phyloP scores from a whole-genome alignment of 2,888 invertebrate genomes.

The Polyommatus iphigenia region DNA sequence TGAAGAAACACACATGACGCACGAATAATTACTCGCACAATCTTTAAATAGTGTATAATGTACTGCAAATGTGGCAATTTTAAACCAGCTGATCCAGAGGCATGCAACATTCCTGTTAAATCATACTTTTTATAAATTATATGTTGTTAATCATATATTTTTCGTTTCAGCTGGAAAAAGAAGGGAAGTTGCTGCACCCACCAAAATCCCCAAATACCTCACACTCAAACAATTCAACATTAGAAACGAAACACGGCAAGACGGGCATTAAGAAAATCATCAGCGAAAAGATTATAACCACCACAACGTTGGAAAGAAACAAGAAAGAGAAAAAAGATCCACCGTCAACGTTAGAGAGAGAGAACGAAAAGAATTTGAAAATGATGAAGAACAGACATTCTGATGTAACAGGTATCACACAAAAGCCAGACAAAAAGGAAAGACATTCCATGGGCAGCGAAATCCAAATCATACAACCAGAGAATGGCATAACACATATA shows the following conservation, averaged over 20 bases:
- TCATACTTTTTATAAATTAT: not conserved
- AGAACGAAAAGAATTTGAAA: slow-evolving; percentile 73
- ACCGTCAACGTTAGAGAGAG: slow-evolving; percentile 70
- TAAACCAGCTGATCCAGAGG: too few species aligned
- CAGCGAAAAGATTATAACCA: slow-evolving; percentile 71
- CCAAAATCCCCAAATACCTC: slow-evolving; percentile 70
- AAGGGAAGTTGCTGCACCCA: slow-evolving; percentile 69
- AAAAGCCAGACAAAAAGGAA: slow-evolving; percentile 67
- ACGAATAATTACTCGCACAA: too few species aligned
- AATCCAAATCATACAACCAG: slow-evolving; percentile 67
- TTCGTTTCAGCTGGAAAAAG: slow-evolving; percentile 74
- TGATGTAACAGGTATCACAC: slow-evolving; percentile 55
- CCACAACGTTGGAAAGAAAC: slow-evolving; percentile 70
- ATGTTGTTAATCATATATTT: not conserved
- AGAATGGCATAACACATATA: slow-evolving; percentile 63
- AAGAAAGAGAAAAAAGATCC: slow-evolving; percentile 71
- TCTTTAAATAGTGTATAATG: too few species aligned
- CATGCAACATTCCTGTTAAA: too few species aligned
- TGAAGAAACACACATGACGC: too few species aligned
- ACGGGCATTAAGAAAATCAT: slow-evolving; percentile 75
- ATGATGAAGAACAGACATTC: slow-evolving; percentile 64
- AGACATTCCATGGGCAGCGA: slow-evolving; percentile 66
- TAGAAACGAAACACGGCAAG: slow-evolving; percentile 72
- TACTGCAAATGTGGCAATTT: too few species aligned
- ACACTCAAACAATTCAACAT: slow-evolving; percentile 72